These are phyloP conservation scores for Ailuropoda melanoleuca DNA, from an alignment of 2,113 vertebrate species.

Conservation along the genomic window DNA sequence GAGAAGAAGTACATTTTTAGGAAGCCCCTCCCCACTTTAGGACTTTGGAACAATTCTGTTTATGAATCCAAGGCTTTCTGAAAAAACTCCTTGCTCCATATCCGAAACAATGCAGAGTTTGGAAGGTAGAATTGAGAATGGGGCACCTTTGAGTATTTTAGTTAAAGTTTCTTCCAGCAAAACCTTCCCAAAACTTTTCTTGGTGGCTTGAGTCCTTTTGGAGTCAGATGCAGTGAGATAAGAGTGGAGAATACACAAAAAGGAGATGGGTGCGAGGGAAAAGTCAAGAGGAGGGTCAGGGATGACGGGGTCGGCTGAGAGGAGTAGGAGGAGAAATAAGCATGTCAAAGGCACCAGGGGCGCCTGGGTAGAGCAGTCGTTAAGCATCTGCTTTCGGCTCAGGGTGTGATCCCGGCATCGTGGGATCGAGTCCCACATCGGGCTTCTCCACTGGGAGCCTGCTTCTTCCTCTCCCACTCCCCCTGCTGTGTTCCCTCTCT, in stretches of 20 bases:
- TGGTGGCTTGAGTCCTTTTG: background rate
- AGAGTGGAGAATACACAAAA: slow-evolving; percentile 49
- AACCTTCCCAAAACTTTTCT: slow-evolving; percentile 40
- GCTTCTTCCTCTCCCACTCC: too few relatives aligned
- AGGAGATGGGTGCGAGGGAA: background rate
- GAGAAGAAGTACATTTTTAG: background rate
- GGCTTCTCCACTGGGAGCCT: too few relatives aligned
- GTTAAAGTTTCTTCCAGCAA: slow-evolving; percentile 57
- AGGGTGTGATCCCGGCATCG: too few relatives aligned
- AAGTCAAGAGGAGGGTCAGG: too few relatives aligned
- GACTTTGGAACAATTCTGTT: slow-evolving; percentile 25
- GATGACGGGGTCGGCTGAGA: fast-evolving
- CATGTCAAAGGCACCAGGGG: fast-evolving
- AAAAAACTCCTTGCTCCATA: background rate
- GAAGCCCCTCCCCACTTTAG: background rate
- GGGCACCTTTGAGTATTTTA: slow-evolving; percentile 41
- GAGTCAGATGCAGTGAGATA: background rate
- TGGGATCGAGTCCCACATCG: too few relatives aligned
- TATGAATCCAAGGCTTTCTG: background rate
- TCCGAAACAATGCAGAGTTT: slow-evolving; percentile 11
- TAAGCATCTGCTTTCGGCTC: too few relatives aligned
- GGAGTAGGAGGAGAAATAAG: fast-evolving
- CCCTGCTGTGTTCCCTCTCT: too few relatives aligned
- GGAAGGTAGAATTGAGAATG: slow-evolving; percentile 42
- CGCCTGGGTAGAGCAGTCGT: too few relatives aligned